Percentiles rank a stretch among this genome's conserved stretches.
Evolutionary conservation across 2,797 vertebrate species (phyloP).

Genomic region (Argyrosomus regius): DNA sequence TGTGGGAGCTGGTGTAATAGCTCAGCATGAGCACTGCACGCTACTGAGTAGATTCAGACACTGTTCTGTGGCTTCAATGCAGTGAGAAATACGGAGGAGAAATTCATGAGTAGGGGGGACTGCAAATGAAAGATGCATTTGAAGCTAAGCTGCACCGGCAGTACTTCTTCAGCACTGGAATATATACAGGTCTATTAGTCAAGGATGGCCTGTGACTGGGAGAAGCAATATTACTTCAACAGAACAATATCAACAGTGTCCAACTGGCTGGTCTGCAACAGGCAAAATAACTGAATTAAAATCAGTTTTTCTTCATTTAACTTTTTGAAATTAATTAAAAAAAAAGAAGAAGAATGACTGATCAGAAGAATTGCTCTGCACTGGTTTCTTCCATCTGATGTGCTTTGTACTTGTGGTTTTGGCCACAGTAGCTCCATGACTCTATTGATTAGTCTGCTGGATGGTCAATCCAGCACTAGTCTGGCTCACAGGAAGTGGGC

Average conservation of each 20-base stretch:
- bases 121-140: conserved; percentile 66
- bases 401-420: background rate
- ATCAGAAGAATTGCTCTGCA: background rate
- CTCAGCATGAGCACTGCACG: conserved; percentile 70
- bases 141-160: conserved; percentile 53
- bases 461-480: background rate
- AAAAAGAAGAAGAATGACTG: background rate
- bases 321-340: background rate
- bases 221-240: conserved; percentile 32
- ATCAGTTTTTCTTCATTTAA: conserved; percentile 24
- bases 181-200: conserved; percentile 40
- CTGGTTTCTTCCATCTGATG: conserved; percentile 1
- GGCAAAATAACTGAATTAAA: conserved; percentile 25
- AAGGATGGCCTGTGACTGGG: conserved; percentile 26
- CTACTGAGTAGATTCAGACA: conserved; percentile 67
- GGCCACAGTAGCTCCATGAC: background rate
- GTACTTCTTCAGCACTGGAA: conserved; percentile 26
- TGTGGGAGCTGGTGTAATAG: conserved; percentile 74
- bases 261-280: conserved; percentile 23
- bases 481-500: too few species aligned
- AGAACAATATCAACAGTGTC: conserved; percentile 15
- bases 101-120: conserved; percentile 55
- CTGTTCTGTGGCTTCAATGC: conserved; percentile 71
- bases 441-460: background rate
- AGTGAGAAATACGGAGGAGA: conserved; percentile 62